A percentile compares a stretch with the other conserved stretches of the same genome.
phyloP scores from a whole-genome alignment of 1,140 invertebrate species.

The Dysdera silvatica region DNA sequence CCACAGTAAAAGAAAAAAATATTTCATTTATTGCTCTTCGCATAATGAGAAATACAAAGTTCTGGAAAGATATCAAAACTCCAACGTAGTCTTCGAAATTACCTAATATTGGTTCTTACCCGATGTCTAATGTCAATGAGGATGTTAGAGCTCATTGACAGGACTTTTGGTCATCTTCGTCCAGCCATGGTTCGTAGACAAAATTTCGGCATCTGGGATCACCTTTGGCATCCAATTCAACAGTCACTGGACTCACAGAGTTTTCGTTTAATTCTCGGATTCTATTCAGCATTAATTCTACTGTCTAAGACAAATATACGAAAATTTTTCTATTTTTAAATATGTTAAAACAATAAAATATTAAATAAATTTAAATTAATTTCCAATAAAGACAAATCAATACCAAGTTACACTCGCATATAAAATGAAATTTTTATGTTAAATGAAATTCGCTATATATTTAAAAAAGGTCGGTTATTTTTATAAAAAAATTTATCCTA shows the following conservation, averaged over 20 bases:
- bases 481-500: neutral
- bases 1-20: too few relatives aligned
- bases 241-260: neutral
- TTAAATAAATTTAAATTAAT: neutral
- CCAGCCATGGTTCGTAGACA: constrained; percentile 22
- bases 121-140: too few relatives aligned
- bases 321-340: neutral
- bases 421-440: neutral
- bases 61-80: too few relatives aligned
- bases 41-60: too few relatives aligned
- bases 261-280: constrained; percentile 17
- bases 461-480: neutral
- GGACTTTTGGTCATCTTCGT: constrained; percentile 23
- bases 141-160: too few relatives aligned
- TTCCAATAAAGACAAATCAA: neutral
- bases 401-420: neutral
- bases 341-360: neutral
- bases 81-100: too few relatives aligned
- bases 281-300: constrained; percentile 12
- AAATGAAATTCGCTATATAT: neutral
- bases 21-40: too few relatives aligned
- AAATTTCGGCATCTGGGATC: constrained; percentile 25
- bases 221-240: constrained; percentile 8
- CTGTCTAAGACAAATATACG: constrained; percentile 4
- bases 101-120: too few relatives aligned